Base-by-base conservation (phyloP, 1,140 invertebrate genomes). In the Drosophila pseudoobscura region DNA sequence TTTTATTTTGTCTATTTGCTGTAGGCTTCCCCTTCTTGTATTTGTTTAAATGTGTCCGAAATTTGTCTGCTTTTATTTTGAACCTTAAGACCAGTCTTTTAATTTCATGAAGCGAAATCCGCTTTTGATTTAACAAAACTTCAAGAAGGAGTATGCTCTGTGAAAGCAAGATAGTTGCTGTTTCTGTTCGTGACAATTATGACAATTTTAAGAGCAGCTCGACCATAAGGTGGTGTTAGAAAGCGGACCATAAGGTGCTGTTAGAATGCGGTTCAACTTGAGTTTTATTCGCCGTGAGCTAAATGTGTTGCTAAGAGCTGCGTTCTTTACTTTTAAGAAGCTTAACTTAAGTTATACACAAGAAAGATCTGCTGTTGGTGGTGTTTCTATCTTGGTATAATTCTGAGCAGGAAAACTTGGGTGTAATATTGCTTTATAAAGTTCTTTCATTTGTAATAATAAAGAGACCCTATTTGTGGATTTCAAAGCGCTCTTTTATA, bases 151-250 rank as follows among this genome's bases (percentile, higher is more conserved):
- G 58, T 65, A 65, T 55, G 24, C 62, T 35, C 31, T 49, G 35
- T 29, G 54, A n/a, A 26, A 31, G 44, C 66, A 43, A 62, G 63
- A 65, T 51, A 41, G n/a, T 15, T 50, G 47, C 35, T 44, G 54
- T 41, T 58, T 56, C 53, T 57, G 22, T n/a, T 13, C 68, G 75
- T 84, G 80, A 84, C 76, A 85, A 80, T 80, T 85, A 80, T 80
- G 57, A 47, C 59, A 53, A 41, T 60, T 60, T 64, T 53, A 64
- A 70, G 24, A 62, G 49, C 59, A 74, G 53, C 1, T 20, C 1
- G 20, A 20, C 20, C 20, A 20, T 20, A 20, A 20, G 20, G 22
- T 74, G 45, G 31, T 31, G 31, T 55, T 24, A 24, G 24, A 24
- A 62, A 60, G 60, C 73, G 77, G 56, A 17, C 17, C 1, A 17